phyloP scores from a whole-genome alignment of 1,140 invertebrate genomes.

The Orius insidiosus region DNA sequence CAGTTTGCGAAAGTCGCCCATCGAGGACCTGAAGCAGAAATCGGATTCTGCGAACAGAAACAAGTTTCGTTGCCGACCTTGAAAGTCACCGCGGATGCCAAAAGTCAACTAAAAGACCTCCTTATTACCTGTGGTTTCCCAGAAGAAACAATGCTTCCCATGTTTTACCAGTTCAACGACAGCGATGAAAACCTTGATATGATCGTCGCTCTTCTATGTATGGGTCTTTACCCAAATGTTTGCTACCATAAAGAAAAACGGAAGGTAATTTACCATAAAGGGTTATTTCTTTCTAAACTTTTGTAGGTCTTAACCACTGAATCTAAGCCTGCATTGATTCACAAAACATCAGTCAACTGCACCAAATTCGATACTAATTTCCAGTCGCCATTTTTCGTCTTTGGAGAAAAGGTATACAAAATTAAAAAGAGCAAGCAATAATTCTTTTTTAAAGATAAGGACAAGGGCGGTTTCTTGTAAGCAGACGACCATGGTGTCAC shows the following conservation, averaged over 20 bases:
- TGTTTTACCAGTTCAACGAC: slow-evolving; percentile 54
- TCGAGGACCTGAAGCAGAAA: slow-evolving; percentile 62
- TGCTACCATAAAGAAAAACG: slow-evolving; percentile 89
- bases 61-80: slow-evolving; percentile 75
- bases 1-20: slow-evolving; percentile 64
- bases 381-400: slow-evolving; percentile 90
- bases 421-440: too few species aligned
- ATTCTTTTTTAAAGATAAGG: slow-evolving; percentile 42
- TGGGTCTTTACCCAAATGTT: slow-evolving; percentile 92
- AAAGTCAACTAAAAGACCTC: slow-evolving; percentile 76
- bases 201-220: slow-evolving; percentile 66
- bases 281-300: too few species aligned
- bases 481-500: slow-evolving; percentile 91
- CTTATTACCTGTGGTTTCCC: slow-evolving; percentile 70
- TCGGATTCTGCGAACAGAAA: slow-evolving; percentile 77
- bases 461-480: slow-evolving; percentile 93
- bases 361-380: slow-evolving; percentile 68
- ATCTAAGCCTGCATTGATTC: slow-evolving; percentile 81
- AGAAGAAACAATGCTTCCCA: slow-evolving; percentile 60
- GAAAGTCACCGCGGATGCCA: slow-evolving; percentile 78
- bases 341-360: slow-evolving; percentile 95
- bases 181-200: slow-evolving; percentile 68
- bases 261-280: too few species aligned
- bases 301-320: slow-evolving; percentile 92
- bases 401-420: slow-evolving; percentile 89